These are phyloP conservation scores for Sarcophaga peregrina DNA, from an alignment of 1,140 invertebrate species.

Conservation along the genomic window DNA sequence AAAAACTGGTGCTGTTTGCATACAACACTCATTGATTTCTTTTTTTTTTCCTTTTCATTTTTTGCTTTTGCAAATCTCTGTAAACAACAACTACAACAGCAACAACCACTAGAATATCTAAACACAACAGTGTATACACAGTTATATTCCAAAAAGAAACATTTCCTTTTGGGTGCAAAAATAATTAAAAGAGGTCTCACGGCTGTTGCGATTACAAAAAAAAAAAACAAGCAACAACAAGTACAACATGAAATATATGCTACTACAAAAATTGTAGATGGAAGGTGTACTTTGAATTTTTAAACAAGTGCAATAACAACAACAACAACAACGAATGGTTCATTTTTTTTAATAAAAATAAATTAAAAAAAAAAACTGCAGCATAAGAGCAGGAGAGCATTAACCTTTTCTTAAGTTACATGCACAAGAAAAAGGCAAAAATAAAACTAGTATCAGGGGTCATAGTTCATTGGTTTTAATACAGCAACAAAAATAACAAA, in stretches of 20 bases:
- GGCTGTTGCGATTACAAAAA: not conserved
- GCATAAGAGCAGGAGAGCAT: not conserved
- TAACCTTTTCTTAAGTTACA: not conserved
- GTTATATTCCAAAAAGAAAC: not conserved
- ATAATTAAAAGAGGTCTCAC: slow-evolving; percentile 15
- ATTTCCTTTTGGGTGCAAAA: slow-evolving; percentile 11
- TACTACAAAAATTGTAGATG: not conserved
- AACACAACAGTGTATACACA: not conserved
- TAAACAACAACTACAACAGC: not conserved
- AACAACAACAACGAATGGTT: not conserved
- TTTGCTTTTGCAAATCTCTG: not conserved
- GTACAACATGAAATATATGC: not conserved
- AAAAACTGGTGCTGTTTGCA: too few species aligned
- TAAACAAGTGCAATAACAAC: slow-evolving; percentile 14
- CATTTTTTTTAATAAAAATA: too few species aligned
- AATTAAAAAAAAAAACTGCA: too few species aligned
- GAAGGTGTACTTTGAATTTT: slow-evolving; percentile 15
- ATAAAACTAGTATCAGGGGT: not conserved
- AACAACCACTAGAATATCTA: not conserved
- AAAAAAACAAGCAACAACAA: not conserved
- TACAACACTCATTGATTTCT: too few species aligned
- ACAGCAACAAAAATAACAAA: not conserved
- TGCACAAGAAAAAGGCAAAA: not conserved
- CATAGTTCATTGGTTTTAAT: slow-evolving; percentile 5
- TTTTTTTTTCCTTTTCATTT: not conserved